These are phyloP conservation scores for Tetragonula carbonaria DNA, from an alignment of 2,888 invertebrate genomes.

Conservation along the genomic window DNA sequence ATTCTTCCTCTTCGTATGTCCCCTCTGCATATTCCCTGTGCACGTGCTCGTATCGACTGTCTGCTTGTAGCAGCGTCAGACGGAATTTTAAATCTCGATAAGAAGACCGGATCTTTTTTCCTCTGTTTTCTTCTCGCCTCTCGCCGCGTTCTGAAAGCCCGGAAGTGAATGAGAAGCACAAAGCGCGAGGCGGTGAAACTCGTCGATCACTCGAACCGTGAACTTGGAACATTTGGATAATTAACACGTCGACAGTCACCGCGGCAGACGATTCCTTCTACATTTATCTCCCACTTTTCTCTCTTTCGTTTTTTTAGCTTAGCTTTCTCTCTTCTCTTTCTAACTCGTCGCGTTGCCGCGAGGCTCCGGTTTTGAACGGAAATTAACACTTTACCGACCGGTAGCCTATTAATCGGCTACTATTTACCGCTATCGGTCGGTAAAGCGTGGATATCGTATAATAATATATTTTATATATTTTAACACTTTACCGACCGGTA, in stretches of 20 bases:
- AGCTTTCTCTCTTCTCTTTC: neutral
- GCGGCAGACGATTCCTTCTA: neutral
- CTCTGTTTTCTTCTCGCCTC: slow-evolving; percentile 1
- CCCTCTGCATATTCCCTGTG: neutral
- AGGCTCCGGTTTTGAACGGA: no score
- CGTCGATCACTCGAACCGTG: slow-evolving; percentile 14
- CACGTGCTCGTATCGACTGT: neutral
- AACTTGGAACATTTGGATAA: slow-evolving; percentile 17
- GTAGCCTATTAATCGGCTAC: no score
- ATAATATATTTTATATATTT: no score
- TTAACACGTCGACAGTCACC: slow-evolving; percentile 1
- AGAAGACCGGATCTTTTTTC: neutral
- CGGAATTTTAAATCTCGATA: slow-evolving; percentile 25
- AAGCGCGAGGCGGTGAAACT: slow-evolving; percentile 11
- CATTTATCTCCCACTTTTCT: neutral
- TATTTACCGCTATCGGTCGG: no score
- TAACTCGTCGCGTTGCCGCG: no score
- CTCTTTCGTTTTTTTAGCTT: neutral
- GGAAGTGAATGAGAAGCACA: neutral
- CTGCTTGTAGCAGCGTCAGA: neutral
- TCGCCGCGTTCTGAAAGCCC: neutral
- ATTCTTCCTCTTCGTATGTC: neutral
- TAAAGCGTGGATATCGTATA: no score
- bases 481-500: no score
- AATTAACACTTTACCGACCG: no score